Conservation (phyloP, 2,888 invertebrate species). For the Dasypolia templi region DNA sequence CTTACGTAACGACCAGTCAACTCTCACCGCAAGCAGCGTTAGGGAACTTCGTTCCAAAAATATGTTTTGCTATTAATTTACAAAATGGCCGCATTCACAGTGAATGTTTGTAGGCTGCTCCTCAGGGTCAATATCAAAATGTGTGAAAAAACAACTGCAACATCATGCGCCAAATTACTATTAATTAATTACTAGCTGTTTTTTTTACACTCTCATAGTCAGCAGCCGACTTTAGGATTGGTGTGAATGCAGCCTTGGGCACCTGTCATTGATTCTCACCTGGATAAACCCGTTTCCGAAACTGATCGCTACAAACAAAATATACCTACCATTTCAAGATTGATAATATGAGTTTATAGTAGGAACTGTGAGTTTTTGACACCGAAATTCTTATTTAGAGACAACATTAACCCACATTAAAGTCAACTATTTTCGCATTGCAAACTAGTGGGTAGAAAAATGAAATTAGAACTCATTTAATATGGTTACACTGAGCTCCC, state of each 20-base stretch:
- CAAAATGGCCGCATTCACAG: not conserved
- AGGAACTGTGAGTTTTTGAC: too few species aligned
- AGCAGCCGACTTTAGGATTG: not conserved
- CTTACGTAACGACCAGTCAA: too few species aligned
- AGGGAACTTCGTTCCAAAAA: too few species aligned
- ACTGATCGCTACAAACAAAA: not conserved
- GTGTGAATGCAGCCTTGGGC: not conserved
- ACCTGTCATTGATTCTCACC: not conserved
- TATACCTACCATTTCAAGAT: not conserved
- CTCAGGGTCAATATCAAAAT: not conserved
- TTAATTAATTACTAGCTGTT: too few species aligned
- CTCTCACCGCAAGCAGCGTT: too few species aligned
- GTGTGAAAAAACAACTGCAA: not conserved
- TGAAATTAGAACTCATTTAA: slow-evolving; percentile 57
- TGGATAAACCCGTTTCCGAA: not conserved
- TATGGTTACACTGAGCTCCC: slow-evolving; percentile 46
- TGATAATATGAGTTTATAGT: not conserved
- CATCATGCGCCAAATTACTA: too few species aligned
- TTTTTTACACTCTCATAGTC: not conserved
- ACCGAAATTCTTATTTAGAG: not conserved
- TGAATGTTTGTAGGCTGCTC: not conserved
- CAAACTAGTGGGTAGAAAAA: slow-evolving; percentile 40
- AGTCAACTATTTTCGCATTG: slow-evolving; percentile 8
- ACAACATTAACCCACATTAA: slow-evolving; percentile 4
- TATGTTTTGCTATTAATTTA: not conserved